phyloP scores from a whole-genome alignment of 2,797 vertebrate genomes.

The Melanotaenia nigrans region DNA sequence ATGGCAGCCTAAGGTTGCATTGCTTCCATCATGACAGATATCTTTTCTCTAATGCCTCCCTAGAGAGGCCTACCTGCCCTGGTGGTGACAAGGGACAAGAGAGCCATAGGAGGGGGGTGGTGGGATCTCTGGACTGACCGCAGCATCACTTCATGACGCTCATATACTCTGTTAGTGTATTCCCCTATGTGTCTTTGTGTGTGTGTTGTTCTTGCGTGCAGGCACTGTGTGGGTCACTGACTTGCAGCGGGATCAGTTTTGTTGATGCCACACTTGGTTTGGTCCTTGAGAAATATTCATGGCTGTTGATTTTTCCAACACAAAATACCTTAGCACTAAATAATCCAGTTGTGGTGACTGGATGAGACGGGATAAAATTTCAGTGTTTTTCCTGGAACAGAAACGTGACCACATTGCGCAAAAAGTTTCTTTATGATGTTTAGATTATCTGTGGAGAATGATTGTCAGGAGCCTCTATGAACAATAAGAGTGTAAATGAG shows the following conservation, averaged over 20 bases:
- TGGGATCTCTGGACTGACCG: conserved; percentile 27
- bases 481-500: background rate
- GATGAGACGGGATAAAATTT: conserved; percentile 8
- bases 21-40: conserved; percentile 72
- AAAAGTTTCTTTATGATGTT: conserved; percentile 2
- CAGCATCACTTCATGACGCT: conserved; percentile 23
- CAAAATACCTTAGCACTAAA: conserved; percentile 17
- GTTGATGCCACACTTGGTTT: conserved; percentile 14
- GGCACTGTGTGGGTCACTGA: background rate
- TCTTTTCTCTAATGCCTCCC: conserved; percentile 67
- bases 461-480: background rate
- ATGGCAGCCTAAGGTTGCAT: conserved; percentile 62
- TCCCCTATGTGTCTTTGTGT: conserved; percentile 6
- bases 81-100: conserved; percentile 52
- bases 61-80: conserved; percentile 55
- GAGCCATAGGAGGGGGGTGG: background rate
- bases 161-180: conserved; percentile 20
- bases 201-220: background rate
- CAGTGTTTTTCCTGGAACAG: conserved; percentile 16
- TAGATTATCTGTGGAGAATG: background rate
- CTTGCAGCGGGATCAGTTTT: conserved; percentile 11
- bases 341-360: conserved; percentile 11
- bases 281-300: conserved; percentile 18
- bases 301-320: conserved; percentile 21
- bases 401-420: background rate